Evolutionary conservation across 2,888 invertebrate species (phyloP).

Genomic region (Hermodice carunculata): DNA sequence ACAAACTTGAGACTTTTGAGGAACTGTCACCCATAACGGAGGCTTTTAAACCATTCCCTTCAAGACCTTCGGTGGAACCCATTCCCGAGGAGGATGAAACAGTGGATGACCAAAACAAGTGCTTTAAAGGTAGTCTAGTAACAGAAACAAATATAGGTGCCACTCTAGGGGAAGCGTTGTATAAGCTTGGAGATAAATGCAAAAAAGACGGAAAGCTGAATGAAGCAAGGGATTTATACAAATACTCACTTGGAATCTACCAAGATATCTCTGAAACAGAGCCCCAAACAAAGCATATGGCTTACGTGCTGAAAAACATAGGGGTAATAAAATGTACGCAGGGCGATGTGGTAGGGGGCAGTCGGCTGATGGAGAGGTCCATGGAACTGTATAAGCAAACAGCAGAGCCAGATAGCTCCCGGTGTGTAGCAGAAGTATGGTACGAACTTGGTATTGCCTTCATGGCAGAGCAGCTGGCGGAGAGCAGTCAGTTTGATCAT

Average conservation of each 20-base stretch:
- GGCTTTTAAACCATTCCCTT: constrained; percentile 1
- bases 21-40: constrained; percentile 42
- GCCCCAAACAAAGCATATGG: constrained; percentile 9
- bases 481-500: constrained; percentile 58
- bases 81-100: background rate
- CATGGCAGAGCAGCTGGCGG: constrained; percentile 55
- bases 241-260: constrained; percentile 34
- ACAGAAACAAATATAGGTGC: constrained; percentile 6
- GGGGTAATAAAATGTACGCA: constrained; percentile 37
- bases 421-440: constrained; percentile 58
- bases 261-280: constrained; percentile 14
- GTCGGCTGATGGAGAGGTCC: constrained; percentile 60
- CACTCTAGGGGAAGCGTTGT: constrained; percentile 15
- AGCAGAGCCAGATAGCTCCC: constrained; percentile 53
- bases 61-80: background rate
- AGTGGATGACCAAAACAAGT: background rate
- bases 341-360: constrained; percentile 59
- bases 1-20: constrained; percentile 35
- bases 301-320: constrained; percentile 12
- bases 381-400: constrained; percentile 55
- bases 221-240: constrained; percentile 35
- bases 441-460: constrained; percentile 65
- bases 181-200: constrained; percentile 8
- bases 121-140: background rate
- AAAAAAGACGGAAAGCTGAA: constrained; percentile 3